Base-by-base conservation (phyloP, 2,888 invertebrate genomes). In the Schizaphis graminum region DNA sequence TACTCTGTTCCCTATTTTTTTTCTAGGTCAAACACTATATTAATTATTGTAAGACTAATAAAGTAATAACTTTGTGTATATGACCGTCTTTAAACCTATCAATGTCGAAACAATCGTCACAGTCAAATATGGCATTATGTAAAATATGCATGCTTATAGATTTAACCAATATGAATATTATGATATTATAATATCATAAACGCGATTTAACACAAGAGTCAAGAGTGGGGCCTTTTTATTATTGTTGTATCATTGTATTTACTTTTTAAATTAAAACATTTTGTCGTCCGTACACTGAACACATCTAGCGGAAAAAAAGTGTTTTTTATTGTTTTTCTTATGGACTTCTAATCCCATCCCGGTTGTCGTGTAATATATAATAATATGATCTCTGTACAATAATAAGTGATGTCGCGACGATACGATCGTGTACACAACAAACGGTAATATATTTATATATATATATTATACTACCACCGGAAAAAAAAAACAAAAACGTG, bases 401-500 rank as follows among this genome's bases (percentile, higher is more conserved):
- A 35, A 35, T 77, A 77, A 77, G 16, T 77, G 41, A 41, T 84
- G 84, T 44, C 44, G 56, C 91, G 49, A 35, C 41, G 91, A 91
- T 84, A 91, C 41, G 28, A 91, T 91, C 91, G 84, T 47, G 57
- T 44, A 77, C 77, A 91, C 49, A 77, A 47, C n/a, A 77, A 77
- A 89, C 77, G 41, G 35, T n/a, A 35, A 53, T 28, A 88, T 77
- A 85, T n/a, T n/a, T n/a, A 49, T 47, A 49, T 28, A 53, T 53
- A 53, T 28, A 53, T 53, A 77, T 47, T 77, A 53, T 77, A 53
- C 61, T 24, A 90, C n/a, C 44, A 57, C 57, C 57, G 57, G 89
- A 56, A 77, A 91, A 67, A n/a, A 87, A 89, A 89, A 56, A 8
- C 26, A 61, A 90, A 84, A 28, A 47, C 86, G 86, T 47, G 86